A percentile compares a stretch with the other conserved stretches of the same genome.
Evolutionary conservation across 2,113 vertebrate species (phyloP).

Genomic region (cattle (Bos taurus)): ARS-UCD2.0 NC_037332.1:93142501-93143000

Average conservation of each 20-base stretch:
- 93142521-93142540: not conserved
- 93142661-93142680: not conserved
- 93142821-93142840: not conserved
- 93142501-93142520: not conserved
- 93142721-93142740: not conserved
- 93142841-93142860: not conserved
- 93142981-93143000: accelerated
- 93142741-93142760: not conserved
- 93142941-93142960: not conserved
- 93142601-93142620: not conserved
- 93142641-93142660: not conserved
- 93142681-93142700: not conserved
- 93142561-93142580: not conserved
- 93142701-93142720: not conserved
- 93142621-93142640: not conserved
- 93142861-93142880: not conserved
- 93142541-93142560: not conserved
- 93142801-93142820: not conserved
- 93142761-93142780: not conserved
- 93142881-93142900: not conserved
- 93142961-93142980: not conserved
- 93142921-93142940: not conserved
- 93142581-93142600: not conserved
- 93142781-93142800: not conserved
- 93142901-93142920: not conserved